phyloP scores from a whole-genome alignment of 2,113 vertebrate species.

The Notiomystis cincta region DNA sequence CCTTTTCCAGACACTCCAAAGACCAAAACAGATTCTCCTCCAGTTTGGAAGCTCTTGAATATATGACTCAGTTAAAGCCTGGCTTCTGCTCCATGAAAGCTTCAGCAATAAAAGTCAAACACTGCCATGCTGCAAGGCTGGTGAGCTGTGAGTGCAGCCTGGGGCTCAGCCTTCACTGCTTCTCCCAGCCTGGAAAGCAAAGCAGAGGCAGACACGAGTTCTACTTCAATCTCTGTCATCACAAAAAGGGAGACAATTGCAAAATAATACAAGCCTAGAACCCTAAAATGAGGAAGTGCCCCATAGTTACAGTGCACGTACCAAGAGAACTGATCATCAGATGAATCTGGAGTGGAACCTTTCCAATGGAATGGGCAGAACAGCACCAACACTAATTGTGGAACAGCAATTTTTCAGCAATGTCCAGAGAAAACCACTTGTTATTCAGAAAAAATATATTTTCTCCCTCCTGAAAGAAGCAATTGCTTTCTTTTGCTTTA shows the following conservation, averaged over 20 bases:
- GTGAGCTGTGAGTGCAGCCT: rapidly evolving
- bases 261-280: not conserved
- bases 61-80: not conserved
- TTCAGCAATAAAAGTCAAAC: rapidly evolving
- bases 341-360: not conserved
- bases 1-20: not conserved
- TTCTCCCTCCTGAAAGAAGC: not conserved
- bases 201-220: not conserved
- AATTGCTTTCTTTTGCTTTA: not conserved
- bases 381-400: not conserved
- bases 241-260: not conserved
- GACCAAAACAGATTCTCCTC: not conserved
- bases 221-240: not conserved
- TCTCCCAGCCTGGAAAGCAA: not conserved
- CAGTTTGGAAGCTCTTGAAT: not conserved
- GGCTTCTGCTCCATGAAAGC: not conserved
- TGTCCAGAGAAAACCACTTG: not conserved
- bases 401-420: not conserved
- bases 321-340: not conserved
- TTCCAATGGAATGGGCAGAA: not conserved
- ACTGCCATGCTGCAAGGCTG: not conserved
- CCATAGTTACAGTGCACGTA: rapidly evolving
- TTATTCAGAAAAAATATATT: not conserved
- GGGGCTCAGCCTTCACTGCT: not conserved
- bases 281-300: not conserved